Evolutionary conservation across 2,797 vertebrate genomes (phyloP).

Genomic region (Malacoctenus gilli): DNA sequence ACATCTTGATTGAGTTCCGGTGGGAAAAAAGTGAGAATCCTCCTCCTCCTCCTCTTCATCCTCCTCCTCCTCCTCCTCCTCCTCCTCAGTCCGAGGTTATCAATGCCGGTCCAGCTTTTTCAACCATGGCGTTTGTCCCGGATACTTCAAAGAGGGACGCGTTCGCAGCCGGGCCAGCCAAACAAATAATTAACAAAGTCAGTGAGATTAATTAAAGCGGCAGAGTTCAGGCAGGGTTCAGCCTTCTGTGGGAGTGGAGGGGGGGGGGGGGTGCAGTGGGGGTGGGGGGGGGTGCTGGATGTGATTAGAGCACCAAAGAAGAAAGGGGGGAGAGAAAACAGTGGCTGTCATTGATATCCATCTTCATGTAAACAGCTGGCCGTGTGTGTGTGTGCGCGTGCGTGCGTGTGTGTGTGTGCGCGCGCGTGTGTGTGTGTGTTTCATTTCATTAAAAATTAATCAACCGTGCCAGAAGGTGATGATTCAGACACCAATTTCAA

Average conservation of each 20-base stretch:
- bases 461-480: too few species aligned
- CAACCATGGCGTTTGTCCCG: constrained; percentile 52
- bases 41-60: constrained; percentile 21
- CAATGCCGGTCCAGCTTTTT: constrained; percentile 48
- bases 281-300: constrained; percentile 59
- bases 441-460: too few species aligned
- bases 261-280: constrained; percentile 42
- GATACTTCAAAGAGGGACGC: constrained; percentile 59
- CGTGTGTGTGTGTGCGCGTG: constrained; percentile 32
- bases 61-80: constrained; percentile 21
- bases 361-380: constrained; percentile 80
- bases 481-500: constrained; percentile 4
- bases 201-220: constrained; percentile 77
- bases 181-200: constrained; percentile 81
- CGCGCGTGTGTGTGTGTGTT: too few species aligned
- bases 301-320: constrained; percentile 65
- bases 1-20: constrained; percentile 9
- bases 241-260: constrained; percentile 56
- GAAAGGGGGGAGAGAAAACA: constrained; percentile 71
- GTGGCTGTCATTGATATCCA: constrained; percentile 74
- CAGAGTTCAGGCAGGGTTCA: constrained; percentile 82
- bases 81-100: constrained; percentile 46
- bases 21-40: constrained; percentile 26
- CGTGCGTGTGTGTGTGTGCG: too few species aligned
- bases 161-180: constrained; percentile 58